Evolutionary conservation across 64 coral and sea anemone species (phyloP), one percentile per base, ranked within the genome.

Genomic region (Platygyra sinensis): DNA sequence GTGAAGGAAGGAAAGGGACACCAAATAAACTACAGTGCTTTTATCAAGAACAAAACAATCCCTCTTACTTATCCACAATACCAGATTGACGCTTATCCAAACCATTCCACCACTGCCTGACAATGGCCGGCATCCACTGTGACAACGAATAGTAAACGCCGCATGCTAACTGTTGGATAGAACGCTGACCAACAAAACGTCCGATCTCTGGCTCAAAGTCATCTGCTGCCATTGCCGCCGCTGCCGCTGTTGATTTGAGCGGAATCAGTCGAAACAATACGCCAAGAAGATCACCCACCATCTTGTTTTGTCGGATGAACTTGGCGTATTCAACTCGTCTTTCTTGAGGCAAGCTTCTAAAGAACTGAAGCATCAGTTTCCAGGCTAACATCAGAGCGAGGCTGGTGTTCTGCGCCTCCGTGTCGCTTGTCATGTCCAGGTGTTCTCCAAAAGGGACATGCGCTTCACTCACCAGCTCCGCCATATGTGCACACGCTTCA

Each of bases 61-160:
- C 13, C 2, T 81, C 84, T 71, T 88, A 99, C 97, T 75, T 99
- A 67, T 99, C 94, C 10, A 99, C 97, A 74, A 99, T 78, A 33
- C 87, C 16, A 52, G 97, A 85, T 18, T 92, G 52, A 32, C 89
- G 90, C 65, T 99, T 99, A 16, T 99, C 97, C 30, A 99, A 79
- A 24, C 88, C 67, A 80, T 95, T 99, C 90, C 94, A 99, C 97
- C 97, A 99, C 67, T 96, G 94, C 30, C 97, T 90, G 0, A 96
- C 97, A 57, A 99, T 95, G 0, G 97, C 97, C 14, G 97, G 97
- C 91, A 99, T 96, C 88, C 91, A 96, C 50, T 95, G 94, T n/a
- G 93, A 77, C 19, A 99, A 62, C 50, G 88, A 88, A 72, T 93
- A 87, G 63, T 79, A 96, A 19, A 95, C 63, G 42, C 84, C 78